Evolutionary conservation across 2,113 vertebrate species (phyloP), one percentile per base, ranked within the genome.

Genomic region (Promerops cafer): DNA sequence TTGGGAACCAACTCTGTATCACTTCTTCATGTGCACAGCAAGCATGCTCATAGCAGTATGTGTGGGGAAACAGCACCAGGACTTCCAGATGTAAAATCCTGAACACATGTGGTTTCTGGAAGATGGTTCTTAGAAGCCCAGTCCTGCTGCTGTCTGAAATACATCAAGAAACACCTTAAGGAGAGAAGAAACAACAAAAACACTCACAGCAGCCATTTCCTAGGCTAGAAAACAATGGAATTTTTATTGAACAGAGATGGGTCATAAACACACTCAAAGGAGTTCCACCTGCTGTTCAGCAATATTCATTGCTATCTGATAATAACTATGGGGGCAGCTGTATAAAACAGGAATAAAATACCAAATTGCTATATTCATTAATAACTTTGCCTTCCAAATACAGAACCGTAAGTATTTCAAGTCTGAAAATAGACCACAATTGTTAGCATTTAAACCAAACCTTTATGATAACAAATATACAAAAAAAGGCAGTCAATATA

Each of bases 161-260:
- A 75, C 56, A 81, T 2, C 37, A 47, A 90, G 70, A 93, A 85
- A 88, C 47, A 94, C n/a, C 70, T 92, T 61, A 91, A 37, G 60
- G 71, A 37, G 61, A 89, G 59, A 77, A 90, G 54, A 64, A 90
- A 87, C 52, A 80, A 93, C 64, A 96, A 77, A 88, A 85, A 70
- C 90, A 94, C 91, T 91, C 84, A 66, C 52, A 92, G 83, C 71
- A 95, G 89, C 76, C 94, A 87, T 75, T 83, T 94, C 88, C 96
- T 96, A 92, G 78, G 71, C 96, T 97, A 95, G 96, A 97, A 96
- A 97, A 97, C 94, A 92, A 90, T 87, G 76, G 78, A 90, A 75
- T 89, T 96, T 97, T 96, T 96, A 96, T 97, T 97, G 93, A 96
- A 96, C 96, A 95, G 94, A 96, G 96, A 96, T 96, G 96, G 96